Evolutionary conservation across 1,140 invertebrate genomes (phyloP).

Genomic region (Chymomyza costata): DNA sequence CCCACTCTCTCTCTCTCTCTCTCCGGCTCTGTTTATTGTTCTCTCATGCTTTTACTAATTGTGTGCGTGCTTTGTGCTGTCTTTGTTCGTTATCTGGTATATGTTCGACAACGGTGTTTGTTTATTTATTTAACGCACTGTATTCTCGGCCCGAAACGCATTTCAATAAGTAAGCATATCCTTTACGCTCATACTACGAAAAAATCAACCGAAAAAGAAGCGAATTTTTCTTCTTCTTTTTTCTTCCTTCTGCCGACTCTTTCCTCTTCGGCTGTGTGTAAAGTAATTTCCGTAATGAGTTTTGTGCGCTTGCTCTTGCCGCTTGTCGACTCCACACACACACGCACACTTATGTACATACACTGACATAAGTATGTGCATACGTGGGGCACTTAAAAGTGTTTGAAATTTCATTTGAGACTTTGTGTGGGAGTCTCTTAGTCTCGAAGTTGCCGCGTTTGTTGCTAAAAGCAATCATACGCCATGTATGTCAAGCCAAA

Average conservation of each 20-base stretch:
- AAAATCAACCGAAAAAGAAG: too few species aligned
- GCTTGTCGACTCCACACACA: too few species aligned
- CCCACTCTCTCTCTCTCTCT: not conserved
- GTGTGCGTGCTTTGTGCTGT: not conserved
- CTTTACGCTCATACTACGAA: conserved; percentile 28
- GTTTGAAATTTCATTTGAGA: conserved; percentile 42
- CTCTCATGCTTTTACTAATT: too few species aligned
- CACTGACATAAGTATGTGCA: too few species aligned
- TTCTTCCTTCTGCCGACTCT: not conserved
- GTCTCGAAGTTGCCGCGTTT: too few species aligned
- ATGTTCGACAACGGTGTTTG: conserved; percentile 15
- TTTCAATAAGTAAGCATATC: conserved; percentile 61
- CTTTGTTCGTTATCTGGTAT: conserved; percentile 16
- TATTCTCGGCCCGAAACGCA: conserved; percentile 14
- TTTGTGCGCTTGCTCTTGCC: conserved; percentile 35
- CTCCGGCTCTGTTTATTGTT: not conserved
- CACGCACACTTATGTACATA: too few species aligned
- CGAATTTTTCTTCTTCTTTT: too few species aligned
- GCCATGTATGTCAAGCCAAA: conserved; percentile 49
- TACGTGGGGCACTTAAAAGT: conserved; percentile 53
- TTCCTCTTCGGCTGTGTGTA: conserved; percentile 30
- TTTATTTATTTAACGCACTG: conserved; percentile 31
- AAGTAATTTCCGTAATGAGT: conserved; percentile 71
- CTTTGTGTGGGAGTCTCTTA: conserved; percentile 17
- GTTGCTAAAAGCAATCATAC: conserved; percentile 47